These are phyloP conservation scores for Sebastes flavidus DNA, from an alignment of 2,797 vertebrate species.

Conservation along the genomic window DNA sequence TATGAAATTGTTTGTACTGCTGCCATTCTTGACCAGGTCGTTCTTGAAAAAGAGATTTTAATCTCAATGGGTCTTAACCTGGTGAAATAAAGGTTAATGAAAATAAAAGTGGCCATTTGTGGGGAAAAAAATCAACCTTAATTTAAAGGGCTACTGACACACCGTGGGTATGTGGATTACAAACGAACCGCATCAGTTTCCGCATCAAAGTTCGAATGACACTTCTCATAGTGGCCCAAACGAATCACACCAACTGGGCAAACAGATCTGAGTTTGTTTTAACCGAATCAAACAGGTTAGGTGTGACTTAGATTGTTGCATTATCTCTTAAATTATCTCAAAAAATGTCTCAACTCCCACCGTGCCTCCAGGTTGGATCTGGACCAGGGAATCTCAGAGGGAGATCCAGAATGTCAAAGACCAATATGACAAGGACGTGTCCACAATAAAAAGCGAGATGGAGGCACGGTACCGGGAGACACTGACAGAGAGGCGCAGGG, in stretches of 20 bases:
- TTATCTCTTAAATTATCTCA: neutral
- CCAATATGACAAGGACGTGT: slow-evolving; percentile 82
- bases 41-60: no score
- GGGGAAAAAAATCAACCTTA: no score
- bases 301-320: neutral
- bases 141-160: no score
- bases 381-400: slow-evolving; percentile 92
- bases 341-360: neutral
- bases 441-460: slow-evolving; percentile 83
- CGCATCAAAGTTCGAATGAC: neutral
- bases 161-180: no score
- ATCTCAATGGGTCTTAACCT: no score
- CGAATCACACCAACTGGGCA: neutral
- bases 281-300: neutral
- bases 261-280: neutral
- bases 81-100: no score
- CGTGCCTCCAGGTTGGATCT: slow-evolving; percentile 91
- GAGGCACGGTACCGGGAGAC: slow-evolving; percentile 88
- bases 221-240: neutral
- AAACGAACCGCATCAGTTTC: no score
- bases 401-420: slow-evolving; percentile 88
- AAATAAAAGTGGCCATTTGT: no score
- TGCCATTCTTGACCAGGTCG: no score
- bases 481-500: slow-evolving; percentile 86
- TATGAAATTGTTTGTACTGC: no score